Evolutionary conservation across 1,140 invertebrate species (phyloP).

Genomic region (Drosophila gunungcola): DNA sequence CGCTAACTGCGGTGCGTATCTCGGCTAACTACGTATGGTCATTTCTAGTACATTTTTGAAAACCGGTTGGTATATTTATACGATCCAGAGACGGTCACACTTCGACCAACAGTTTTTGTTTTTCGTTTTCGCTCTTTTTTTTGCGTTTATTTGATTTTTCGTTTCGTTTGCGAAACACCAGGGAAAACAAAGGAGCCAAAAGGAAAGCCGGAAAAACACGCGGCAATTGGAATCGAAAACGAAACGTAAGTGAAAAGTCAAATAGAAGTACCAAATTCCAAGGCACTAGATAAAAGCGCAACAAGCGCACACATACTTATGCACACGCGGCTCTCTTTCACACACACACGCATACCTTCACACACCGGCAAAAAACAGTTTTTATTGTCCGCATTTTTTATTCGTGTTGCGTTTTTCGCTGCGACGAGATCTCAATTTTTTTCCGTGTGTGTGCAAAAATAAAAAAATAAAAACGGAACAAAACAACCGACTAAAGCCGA

Average conservation of each 20-base stretch:
- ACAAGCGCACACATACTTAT: conserved; percentile 29
- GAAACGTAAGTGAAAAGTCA: conserved; percentile 31
- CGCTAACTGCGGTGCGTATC: no score
- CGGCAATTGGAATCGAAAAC: conserved; percentile 4
- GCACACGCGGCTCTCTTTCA: conserved; percentile 3
- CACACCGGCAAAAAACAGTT: conserved; percentile 45
- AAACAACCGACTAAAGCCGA: neutral
- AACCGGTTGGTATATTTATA: neutral
- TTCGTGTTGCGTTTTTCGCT: conserved; percentile 41
- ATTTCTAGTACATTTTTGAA: neutral
- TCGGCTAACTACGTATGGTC: neutral
- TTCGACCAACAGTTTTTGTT: conserved; percentile 38
- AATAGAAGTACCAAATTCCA: conserved; percentile 28
- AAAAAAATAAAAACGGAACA: neutral
- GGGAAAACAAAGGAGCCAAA: conserved; percentile 7
- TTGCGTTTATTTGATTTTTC: conserved; percentile 56
- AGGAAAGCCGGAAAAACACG: conserved; percentile 5
- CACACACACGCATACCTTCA: conserved; percentile 17
- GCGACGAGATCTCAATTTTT: conserved; percentile 35
- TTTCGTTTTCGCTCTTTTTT: conserved; percentile 54
- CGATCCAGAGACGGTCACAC: neutral
- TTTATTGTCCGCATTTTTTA: conserved; percentile 39
- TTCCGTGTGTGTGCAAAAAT: conserved; percentile 31
- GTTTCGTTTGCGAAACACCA: conserved; percentile 36
- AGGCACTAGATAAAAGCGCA: conserved; percentile 49